Conservation (phyloP, 2,797 vertebrate species). For the Clarias fuscus region DNA sequence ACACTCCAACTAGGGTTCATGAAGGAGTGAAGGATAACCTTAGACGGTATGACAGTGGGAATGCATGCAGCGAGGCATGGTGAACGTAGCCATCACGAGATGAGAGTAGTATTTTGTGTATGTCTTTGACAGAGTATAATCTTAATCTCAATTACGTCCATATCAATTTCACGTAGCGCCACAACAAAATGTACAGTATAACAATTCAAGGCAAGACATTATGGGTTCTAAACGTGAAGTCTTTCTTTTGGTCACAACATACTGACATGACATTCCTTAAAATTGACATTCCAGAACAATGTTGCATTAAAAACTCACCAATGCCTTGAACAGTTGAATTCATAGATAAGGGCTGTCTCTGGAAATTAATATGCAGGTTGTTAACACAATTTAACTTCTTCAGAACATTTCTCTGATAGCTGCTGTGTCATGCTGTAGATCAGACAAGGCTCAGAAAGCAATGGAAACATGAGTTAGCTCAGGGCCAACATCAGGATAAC, state of each 20-base stretch:
- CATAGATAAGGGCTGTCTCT: background rate
- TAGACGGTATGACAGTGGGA: background rate
- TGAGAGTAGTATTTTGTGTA: background rate
- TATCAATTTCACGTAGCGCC: background rate
- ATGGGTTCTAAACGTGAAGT: background rate
- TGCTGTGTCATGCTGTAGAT: background rate
- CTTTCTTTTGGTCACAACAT: background rate
- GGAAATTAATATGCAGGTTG: background rate
- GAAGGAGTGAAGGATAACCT: background rate
- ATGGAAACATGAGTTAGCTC: background rate
- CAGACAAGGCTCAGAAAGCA: background rate
- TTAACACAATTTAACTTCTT: background rate
- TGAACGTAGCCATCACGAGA: background rate
- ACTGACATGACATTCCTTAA: background rate
- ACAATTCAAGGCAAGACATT: background rate
- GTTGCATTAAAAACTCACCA: background rate
- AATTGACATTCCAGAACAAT: background rate
- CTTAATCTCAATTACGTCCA: too few relatives aligned
- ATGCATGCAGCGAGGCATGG: background rate
- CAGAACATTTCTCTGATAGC: background rate
- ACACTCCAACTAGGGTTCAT: background rate
- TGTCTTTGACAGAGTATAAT: background rate
- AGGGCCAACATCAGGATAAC: slow-evolving; percentile 30
- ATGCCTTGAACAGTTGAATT: background rate
- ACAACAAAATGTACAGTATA: background rate